Percentiles rank a stretch among this genome's conserved stretches.
These are phyloP conservation scores for Microctonus hyperodae DNA, from an alignment of 2,888 invertebrate genomes.

Conservation along the genomic window DNA sequence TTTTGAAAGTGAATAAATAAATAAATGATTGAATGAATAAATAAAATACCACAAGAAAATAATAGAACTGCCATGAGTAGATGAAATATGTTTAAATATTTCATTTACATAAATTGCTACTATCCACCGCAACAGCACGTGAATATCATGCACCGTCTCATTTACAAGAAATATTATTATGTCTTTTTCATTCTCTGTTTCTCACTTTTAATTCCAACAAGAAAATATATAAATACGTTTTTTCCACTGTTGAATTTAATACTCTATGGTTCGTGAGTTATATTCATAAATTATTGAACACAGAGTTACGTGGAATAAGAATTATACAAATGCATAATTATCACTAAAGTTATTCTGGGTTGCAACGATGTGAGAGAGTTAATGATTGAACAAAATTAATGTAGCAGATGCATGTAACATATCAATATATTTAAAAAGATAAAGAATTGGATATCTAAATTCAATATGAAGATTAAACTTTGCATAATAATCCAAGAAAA, in stretches of 20 bases:
- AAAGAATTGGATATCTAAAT: too few relatives aligned
- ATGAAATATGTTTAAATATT: not conserved
- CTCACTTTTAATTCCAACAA: not conserved
- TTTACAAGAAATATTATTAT: not conserved
- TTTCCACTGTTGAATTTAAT: not conserved
- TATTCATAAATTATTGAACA: not conserved
- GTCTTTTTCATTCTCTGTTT: not conserved
- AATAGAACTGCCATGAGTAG: not conserved
- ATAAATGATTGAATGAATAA: not conserved
- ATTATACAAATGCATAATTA: too few relatives aligned
- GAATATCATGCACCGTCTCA: not conserved
- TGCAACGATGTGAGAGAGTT: too few relatives aligned
- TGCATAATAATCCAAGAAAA: too few relatives aligned
- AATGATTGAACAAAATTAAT: too few relatives aligned
- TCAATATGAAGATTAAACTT: too few relatives aligned
- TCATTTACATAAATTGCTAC: not conserved
- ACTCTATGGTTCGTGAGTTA: not conserved
- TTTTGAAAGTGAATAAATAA: not conserved
- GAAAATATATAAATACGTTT: not conserved
- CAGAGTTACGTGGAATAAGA: too few relatives aligned
- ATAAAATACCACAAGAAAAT: not conserved
- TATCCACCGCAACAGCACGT: not conserved
- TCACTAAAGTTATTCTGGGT: too few relatives aligned
- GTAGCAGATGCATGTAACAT: too few relatives aligned
- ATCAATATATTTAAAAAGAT: too few relatives aligned